phyloP scores from a whole-genome alignment of 2,888 invertebrate genomes.

The Drosophila affinis region DNA sequence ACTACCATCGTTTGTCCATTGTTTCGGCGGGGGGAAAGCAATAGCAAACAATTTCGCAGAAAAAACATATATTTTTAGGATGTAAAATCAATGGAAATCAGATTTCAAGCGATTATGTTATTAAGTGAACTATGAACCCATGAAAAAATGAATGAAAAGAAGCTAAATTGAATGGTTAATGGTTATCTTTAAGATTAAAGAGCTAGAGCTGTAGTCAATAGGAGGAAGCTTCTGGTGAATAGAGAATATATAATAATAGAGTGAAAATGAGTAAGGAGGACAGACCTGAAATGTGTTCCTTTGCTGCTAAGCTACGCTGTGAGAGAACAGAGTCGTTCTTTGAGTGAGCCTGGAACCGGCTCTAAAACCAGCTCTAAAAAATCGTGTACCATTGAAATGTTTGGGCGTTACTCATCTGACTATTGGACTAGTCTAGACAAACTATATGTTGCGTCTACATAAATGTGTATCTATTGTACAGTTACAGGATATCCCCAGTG shows the following conservation, averaged over 20 bases:
- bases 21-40: not conserved
- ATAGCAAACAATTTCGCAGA: not conserved
- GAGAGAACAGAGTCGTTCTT: not conserved
- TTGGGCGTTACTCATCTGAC: not conserved
- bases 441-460: no score
- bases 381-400: not conserved
- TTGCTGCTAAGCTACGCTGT: not conserved
- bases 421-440: no score
- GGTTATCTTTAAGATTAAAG: no score
- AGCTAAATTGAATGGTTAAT: not conserved
- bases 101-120: not conserved
- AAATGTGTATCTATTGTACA: no score
- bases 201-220: fast-evolving
- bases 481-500: not conserved
- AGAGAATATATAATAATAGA: no score
- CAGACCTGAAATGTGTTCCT: not conserved
- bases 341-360: no score
- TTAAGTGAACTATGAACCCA: no score
- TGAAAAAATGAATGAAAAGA: not conserved
- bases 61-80: not conserved
- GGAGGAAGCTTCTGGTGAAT: no score
- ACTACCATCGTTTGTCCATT: not conserved
- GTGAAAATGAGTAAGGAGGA: no score
- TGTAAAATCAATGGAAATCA: not conserved
- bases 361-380: no score